Percentiles rank a stretch among this genome's conserved stretches.
These are phyloP conservation scores for Hippopotamyrus pictus DNA, from an alignment of 2,797 vertebrate species.

Conservation along the genomic window DNA sequence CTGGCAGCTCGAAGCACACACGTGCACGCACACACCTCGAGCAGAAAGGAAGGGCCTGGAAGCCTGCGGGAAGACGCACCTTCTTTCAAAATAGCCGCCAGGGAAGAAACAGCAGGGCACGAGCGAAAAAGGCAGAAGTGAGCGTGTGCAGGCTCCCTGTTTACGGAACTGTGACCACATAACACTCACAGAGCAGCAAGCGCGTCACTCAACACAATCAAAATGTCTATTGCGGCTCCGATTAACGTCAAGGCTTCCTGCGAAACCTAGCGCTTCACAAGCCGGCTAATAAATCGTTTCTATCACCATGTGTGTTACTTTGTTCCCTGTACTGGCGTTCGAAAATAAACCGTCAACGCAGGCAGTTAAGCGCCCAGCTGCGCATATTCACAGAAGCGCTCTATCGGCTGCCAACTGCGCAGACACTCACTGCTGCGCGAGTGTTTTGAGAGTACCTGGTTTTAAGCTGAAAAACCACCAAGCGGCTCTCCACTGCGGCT, in stretches of 20 bases:
- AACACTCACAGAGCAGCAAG: neutral
- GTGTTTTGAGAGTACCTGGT: neutral
- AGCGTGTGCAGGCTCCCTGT: neutral
- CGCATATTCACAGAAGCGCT: neutral
- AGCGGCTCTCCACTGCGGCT: neutral
- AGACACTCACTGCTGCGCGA: neutral
- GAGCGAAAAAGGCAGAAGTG: neutral
- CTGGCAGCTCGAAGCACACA: neutral
- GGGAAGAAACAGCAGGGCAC: neutral
- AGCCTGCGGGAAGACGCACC: neutral
- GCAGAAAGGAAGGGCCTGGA: neutral
- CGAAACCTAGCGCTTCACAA: neutral
- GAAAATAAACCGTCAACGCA: neutral
- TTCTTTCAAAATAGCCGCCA: neutral
- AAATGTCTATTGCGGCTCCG: neutral
- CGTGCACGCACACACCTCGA: neutral
- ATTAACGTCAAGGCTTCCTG: neutral
- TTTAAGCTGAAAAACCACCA: neutral
- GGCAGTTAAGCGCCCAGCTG: neutral
- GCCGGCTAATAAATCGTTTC: neutral
- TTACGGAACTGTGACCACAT: neutral
- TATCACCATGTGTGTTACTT: neutral
- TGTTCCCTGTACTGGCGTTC: neutral
- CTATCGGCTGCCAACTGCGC: neutral
- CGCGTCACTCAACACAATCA: constrained; percentile 37